Evolutionary conservation across 1,140 invertebrate species (phyloP).

Genomic region (Neuroterus valhalla): DNA sequence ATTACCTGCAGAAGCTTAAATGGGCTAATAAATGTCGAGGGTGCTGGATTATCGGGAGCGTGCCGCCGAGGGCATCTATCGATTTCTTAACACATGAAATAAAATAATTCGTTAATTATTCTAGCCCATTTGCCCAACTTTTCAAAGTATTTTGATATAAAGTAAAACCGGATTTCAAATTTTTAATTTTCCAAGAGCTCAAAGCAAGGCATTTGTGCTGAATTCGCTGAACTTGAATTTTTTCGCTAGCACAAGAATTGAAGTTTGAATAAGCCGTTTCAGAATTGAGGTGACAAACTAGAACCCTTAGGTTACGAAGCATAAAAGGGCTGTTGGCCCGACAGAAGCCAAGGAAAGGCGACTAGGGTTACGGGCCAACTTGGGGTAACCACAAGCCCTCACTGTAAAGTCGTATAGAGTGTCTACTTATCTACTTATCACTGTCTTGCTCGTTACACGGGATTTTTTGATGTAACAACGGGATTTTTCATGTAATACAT

Average conservation of each 20-base stretch:
- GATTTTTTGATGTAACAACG: constrained; percentile 41
- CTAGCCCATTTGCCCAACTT: too few species aligned
- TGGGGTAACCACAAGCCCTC: constrained; percentile 68
- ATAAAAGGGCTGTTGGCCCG: constrained; percentile 72
- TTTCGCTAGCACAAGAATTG: too few species aligned
- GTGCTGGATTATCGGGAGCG: constrained; percentile 17
- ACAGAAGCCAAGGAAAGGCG: constrained; percentile 74
- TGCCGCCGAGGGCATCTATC: neutral
- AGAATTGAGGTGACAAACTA: constrained; percentile 59
- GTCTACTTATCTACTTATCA: constrained; percentile 58
- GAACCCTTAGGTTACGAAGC: constrained; percentile 61
- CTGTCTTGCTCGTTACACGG: constrained; percentile 52
- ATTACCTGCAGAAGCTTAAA: constrained; percentile 14
- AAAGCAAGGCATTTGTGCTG: too few species aligned
- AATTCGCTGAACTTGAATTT: too few species aligned
- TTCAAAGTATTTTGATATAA: too few species aligned
- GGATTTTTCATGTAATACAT: constrained; percentile 16
- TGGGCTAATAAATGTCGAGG: constrained; percentile 12
- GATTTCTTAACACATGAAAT: neutral
- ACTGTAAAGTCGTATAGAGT: constrained; percentile 54
- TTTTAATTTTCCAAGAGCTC: too few species aligned
- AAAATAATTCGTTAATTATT: neutral
- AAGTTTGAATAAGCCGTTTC: constrained; percentile 32
- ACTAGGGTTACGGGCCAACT: constrained; percentile 70
- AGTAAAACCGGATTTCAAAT: too few species aligned